Evolutionary conservation across 2,113 vertebrate species (phyloP).

Genomic region (Penelope pileata): DNA sequence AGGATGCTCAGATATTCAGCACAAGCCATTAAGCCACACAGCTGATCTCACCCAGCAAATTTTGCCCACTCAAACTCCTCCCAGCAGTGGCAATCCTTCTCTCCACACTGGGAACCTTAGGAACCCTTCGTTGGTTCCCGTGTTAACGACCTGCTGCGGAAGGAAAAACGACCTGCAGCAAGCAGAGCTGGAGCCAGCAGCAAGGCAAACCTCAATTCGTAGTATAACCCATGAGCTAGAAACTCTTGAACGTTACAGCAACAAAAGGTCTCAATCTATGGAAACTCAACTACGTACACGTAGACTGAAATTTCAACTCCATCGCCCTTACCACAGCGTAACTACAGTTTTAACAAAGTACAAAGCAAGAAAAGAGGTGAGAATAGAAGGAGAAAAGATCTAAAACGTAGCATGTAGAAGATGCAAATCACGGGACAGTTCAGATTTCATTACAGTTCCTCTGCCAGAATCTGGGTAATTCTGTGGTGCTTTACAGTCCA

Average conservation of each 20-base stretch:
- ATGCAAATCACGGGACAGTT: background rate
- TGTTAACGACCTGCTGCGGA: background rate
- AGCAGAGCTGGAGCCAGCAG: background rate
- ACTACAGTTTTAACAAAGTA: background rate
- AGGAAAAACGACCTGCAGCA: background rate
- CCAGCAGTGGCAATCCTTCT: background rate
- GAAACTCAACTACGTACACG: too few species aligned
- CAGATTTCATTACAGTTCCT: background rate
- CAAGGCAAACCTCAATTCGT: background rate
- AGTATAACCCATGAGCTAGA: background rate
- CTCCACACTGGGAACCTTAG: background rate
- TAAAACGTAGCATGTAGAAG: rapidly evolving
- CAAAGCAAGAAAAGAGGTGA: background rate
- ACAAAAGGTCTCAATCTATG: background rate
- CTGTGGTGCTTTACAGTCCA: background rate
- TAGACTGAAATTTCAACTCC: background rate
- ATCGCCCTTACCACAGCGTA: background rate
- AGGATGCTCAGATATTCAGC: background rate
- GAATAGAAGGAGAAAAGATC: background rate
- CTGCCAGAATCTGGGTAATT: background rate
- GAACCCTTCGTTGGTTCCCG: background rate
- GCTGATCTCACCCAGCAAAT: background rate
- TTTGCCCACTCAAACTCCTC: background rate
- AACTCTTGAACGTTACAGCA: background rate
- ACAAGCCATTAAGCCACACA: background rate